Evolutionary conservation across 2,113 vertebrate genomes (phyloP), one percentile per base, ranked within the genome.

Genomic region (Neomonachus schauinslandi): DNA sequence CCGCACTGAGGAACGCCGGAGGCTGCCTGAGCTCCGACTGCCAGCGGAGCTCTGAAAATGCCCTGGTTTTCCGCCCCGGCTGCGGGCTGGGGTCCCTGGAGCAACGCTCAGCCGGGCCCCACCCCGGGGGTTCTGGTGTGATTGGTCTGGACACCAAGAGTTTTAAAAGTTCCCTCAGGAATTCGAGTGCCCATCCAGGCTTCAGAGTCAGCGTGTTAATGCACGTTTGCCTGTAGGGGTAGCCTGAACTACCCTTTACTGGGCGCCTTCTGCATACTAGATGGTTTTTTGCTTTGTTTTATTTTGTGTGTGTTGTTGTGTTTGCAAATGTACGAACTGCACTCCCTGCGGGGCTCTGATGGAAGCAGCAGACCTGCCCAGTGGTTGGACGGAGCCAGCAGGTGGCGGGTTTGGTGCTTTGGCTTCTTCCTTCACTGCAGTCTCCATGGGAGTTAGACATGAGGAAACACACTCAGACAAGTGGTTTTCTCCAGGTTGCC

Each of bases 131-230:
- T 28, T 22, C 31, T 4, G n/a, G 49, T 10, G 53, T 1, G 5
- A 18, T 0, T 1, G 2, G 7, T 63, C 7, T 28, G 53, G 46
- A 63, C 49, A 14, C 55, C 0, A 16, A 13, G 36, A 19, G 5
- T 5, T 33, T 5, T 10, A 5, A 7, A 72, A 69, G n/a, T 51
- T 16, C 33, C 51, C 22, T 2, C 0, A 33, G 33, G 77, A 24
- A 42, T 49, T 49, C 31, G 28, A 22, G 22, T 0, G 15, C 11
- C 36, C 6, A 33, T 49, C 13, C 28, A 14, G 13, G 26, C 49
- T 13, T 18, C 24, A 26, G n/a, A 8, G 1, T 51, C 4, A 1
- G 31, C 0, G 5, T 11, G 67, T 24, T 2, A 0, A 19, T 0
- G n/a, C 46, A 26, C 22, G 28, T 46, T 1, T 7, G 69, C 0